phyloP scores from a whole-genome alignment of 1,140 invertebrate genomes.

The Meloidogyne floridensis region DNA sequence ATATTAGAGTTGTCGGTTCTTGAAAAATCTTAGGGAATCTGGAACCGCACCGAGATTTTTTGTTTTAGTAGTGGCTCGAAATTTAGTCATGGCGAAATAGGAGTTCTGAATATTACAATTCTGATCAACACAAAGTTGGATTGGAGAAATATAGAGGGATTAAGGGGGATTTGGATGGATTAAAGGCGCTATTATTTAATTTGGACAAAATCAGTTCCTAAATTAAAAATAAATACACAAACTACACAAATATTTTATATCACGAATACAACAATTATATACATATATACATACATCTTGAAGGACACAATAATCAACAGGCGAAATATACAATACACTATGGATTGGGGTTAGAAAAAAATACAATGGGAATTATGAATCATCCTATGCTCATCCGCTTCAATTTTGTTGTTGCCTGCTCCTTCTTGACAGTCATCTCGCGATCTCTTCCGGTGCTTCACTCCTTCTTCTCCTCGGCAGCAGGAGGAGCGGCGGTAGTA shows the following conservation, averaged over 20 bases:
- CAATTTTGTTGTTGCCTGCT: not conserved
- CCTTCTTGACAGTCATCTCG: not conserved
- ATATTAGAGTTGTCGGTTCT: too few relatives aligned
- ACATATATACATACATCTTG: not conserved
- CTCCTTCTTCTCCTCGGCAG: conserved; percentile 10
- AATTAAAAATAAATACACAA: too few relatives aligned
- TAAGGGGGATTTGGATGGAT: too few relatives aligned
- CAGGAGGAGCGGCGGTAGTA: not conserved
- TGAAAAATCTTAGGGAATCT: too few relatives aligned
- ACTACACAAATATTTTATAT: not conserved
- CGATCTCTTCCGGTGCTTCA: conserved; percentile 16
- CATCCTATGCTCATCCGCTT: not conserved
- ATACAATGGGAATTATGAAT: not conserved
- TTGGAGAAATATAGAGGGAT: too few relatives aligned
- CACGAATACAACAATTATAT: not conserved
- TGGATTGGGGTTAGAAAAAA: not conserved
- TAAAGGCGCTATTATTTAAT: too few relatives aligned
- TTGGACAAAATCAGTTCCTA: too few relatives aligned
- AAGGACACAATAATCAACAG: not conserved
- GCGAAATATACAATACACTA: conserved; percentile 2
- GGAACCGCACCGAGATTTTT: too few relatives aligned
- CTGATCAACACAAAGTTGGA: too few relatives aligned
- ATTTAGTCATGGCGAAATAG: too few relatives aligned
- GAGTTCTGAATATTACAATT: too few relatives aligned
- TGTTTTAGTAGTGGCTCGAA: too few relatives aligned